Percentiles rank a stretch among this genome's conserved stretches.
phyloP scores from a whole-genome alignment of 2,888 invertebrate species.

The Andrena bucephala region DNA sequence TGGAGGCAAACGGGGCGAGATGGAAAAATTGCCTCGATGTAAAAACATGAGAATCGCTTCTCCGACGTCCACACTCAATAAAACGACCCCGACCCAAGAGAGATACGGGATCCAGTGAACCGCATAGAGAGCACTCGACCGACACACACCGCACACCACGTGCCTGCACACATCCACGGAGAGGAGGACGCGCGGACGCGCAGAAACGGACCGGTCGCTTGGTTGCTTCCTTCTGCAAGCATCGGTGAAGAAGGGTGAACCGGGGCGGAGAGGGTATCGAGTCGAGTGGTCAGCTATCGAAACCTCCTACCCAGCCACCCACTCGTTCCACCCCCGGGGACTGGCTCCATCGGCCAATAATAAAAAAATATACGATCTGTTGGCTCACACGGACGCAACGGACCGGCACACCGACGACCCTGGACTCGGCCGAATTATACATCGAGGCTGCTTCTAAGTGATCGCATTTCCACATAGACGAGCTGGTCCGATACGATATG shows the following conservation, averaged over 20 bases:
- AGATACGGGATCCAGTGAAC: constrained; percentile 73
- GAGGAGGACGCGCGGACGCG: constrained; percentile 43
- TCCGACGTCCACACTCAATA: constrained; percentile 82
- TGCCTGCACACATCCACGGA: constrained; percentile 43
- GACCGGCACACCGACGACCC: constrained; percentile 63
- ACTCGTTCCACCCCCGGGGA: constrained; percentile 64
- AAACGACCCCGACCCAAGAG: constrained; percentile 77
- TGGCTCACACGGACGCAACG: constrained; percentile 72
- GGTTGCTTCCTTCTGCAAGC: constrained; percentile 50
- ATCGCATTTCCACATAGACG: constrained; percentile 85
- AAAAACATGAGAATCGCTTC: constrained; percentile 84
- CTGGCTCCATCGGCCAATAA: constrained; percentile 80
- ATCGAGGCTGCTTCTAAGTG: constrained; percentile 83
- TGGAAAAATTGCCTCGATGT: constrained; percentile 85
- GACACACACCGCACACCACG: constrained; percentile 10
- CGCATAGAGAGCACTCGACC: constrained; percentile 58
- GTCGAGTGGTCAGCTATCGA: constrained; percentile 83
- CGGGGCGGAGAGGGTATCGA: constrained; percentile 64
- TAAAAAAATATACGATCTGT: constrained; percentile 83
- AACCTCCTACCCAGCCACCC: constrained; percentile 70
- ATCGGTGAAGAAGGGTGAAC: constrained; percentile 38
- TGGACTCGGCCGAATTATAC: constrained; percentile 81
- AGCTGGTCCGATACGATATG: constrained; percentile 82
- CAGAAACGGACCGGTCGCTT: constrained; percentile 54
- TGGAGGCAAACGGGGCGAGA: constrained; percentile 82